phyloP scores from a whole-genome alignment of 2,888 invertebrate species.

The Eupsilia transversa region DNA sequence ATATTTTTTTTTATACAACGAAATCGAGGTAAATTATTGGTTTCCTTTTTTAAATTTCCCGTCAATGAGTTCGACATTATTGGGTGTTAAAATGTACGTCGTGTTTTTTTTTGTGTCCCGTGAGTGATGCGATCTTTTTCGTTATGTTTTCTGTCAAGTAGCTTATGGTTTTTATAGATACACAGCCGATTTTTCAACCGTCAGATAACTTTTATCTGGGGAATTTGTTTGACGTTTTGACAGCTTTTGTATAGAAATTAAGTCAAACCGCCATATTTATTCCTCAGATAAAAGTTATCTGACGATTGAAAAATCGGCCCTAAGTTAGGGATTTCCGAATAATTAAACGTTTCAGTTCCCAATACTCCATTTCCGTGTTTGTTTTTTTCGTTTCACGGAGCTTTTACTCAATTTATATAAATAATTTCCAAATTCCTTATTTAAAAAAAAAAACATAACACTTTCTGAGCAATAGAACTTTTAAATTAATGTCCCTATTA shows the following conservation, averaged over 20 bases:
- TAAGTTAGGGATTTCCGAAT: neutral
- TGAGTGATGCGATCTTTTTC: neutral
- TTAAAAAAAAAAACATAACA: no score
- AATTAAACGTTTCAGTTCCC: neutral
- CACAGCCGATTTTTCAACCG: no score
- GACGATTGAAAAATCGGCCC: no score
- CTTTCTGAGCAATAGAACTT: neutral
- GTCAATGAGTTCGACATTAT: constrained; percentile 54
- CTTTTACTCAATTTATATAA: no score
- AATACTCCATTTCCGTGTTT: no score
- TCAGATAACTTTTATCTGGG: no score
- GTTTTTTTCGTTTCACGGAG: neutral
- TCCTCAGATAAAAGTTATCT: no score
- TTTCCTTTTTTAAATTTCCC: constrained; percentile 55
- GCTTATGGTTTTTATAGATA: neutral
- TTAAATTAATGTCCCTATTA: no score
- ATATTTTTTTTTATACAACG: constrained; percentile 36
- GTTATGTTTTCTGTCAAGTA: neutral
- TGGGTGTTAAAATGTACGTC: constrained; percentile 33
- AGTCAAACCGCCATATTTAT: no score
- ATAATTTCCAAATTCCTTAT: no score
- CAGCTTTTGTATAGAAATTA: no score
- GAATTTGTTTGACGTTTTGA: no score
- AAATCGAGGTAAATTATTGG: constrained; percentile 47
- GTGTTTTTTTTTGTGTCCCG: constrained; percentile 18